Base-by-base conservation (phyloP, 2,113 vertebrate species). In the Cyprinus carpio region DNA sequence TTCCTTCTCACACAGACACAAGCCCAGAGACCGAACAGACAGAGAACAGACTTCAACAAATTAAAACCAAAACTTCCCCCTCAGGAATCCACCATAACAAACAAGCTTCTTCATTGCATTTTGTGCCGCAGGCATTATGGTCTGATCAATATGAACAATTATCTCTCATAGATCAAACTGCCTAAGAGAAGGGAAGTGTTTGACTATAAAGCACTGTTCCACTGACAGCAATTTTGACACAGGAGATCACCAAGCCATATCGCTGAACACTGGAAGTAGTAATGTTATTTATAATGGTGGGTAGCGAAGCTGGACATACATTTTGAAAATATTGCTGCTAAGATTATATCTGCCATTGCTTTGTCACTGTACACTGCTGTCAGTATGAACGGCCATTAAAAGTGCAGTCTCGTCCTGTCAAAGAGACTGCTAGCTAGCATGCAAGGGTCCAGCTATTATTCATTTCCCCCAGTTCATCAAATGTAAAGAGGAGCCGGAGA, bases 61-160 rank as follows among this genome's bases (percentile, higher is more conserved):
- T 84, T 65, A 16, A 16, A 25, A 37, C 49, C 9, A 69, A 78
- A 60, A 60, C 54, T n/a, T 12, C 15, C n/a, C 54, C 31, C 76
- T 16, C 10, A 34, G 31, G 31, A 60, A 79, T 37, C 67, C 54
- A 40, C 54, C 31, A 60, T 54, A 60, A 56, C 67, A 56, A 60
- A 56, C 67, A 56, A 79, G 31, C 13, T 12, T 40, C 54, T 79
- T 40, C 23, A 79, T 60, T 79, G 54, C 76, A 40, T 79, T 79
- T 15, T 34, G 76, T 40, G 76, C 76, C 54, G 4, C 54, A 78
- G 20, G 51, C 18, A 78, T 78, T 78, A 40, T 60, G 76, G 54
- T 31, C 76, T 60, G 76, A 60, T 79, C 76, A 60, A 58, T 79
- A 79, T 37, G 11, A 58, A 60, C 76, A 78, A 78, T 78, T 25